A percentile compares a stretch with the other conserved stretches of the same genome.
Evolutionary conservation across 2,888 invertebrate species (phyloP).

Genomic region (Scotopteryx bipunctaria): DNA sequence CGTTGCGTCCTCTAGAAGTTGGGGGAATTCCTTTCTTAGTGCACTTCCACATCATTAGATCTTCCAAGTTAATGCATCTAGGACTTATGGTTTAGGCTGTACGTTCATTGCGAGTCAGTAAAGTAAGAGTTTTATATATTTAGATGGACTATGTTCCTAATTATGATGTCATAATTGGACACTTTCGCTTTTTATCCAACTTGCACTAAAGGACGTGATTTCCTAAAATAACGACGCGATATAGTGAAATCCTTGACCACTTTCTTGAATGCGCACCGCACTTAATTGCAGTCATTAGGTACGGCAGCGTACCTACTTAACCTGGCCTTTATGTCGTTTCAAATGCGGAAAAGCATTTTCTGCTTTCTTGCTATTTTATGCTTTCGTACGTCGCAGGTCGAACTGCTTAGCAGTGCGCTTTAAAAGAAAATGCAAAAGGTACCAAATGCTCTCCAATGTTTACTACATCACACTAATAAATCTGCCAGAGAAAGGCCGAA

Average conservation of each 20-base stretch:
- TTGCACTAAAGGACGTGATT: conserved; percentile 16
- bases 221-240: conserved; percentile 32
- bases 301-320: conserved; percentile 18
- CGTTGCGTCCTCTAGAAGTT: too few relatives aligned
- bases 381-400: conserved; percentile 1
- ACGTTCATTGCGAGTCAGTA: too few relatives aligned
- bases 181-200: conserved; percentile 29
- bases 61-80: too few relatives aligned
- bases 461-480: too few relatives aligned
- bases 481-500: too few relatives aligned
- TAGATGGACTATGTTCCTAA: not conserved
- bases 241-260: conserved; percentile 44
- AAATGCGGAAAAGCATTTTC: conserved; percentile 31
- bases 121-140: too few relatives aligned
- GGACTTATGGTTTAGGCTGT: too few relatives aligned
- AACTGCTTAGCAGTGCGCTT: not conserved
- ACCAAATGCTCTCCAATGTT: too few relatives aligned
- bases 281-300: conserved; percentile 40
- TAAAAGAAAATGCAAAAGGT: not conserved
- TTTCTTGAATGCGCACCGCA: conserved; percentile 43
- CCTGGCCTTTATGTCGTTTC: conserved; percentile 23
- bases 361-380: conserved; percentile 24
- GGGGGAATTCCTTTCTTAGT: too few relatives aligned
- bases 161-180: conserved; percentile 5
- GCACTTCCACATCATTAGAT: too few relatives aligned